A percentile compares a stretch with the other conserved stretches of the same genome.
These are phyloP conservation scores for Parelbella ahira DNA, from an alignment of 2,888 invertebrate genomes.

Conservation along the genomic window DNA sequence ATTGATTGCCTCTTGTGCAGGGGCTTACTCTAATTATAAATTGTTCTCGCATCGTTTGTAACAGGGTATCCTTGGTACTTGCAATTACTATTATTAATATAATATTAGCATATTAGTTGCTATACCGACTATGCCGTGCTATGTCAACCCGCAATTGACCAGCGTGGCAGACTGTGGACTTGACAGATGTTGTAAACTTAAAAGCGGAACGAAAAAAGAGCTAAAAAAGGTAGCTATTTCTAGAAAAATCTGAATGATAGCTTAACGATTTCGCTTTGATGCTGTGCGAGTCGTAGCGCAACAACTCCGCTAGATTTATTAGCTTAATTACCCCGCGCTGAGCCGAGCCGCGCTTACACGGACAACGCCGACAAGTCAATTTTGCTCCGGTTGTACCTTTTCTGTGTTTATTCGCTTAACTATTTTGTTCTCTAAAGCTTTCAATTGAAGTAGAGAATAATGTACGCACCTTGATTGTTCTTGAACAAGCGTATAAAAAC, in stretches of 20 bases:
- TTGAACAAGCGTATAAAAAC: no score
- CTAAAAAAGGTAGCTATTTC: no score
- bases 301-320: slow-evolving; percentile 75
- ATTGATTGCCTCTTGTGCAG: background rate
- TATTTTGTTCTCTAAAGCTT: no score
- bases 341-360: slow-evolving; percentile 55
- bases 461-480: no score
- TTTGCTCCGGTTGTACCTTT: slow-evolving; percentile 42
- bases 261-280: slow-evolving; percentile 69
- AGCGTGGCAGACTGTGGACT: no score
- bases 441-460: no score
- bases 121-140: no score
- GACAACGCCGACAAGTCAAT: slow-evolving; percentile 69
- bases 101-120: no score
- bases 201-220: no score
- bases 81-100: no score
- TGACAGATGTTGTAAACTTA: no score
- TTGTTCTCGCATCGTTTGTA: background rate
- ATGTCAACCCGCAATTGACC: no score
- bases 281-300: slow-evolving; percentile 51
- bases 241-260: slow-evolving; percentile 47
- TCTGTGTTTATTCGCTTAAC: background rate
- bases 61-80: background rate
- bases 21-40: background rate
- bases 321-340: slow-evolving; percentile 74